A percentile compares a stretch with the other conserved stretches of the same genome.
These are phyloP conservation scores for Eira barbara DNA, from an alignment of 2,113 vertebrate genomes.

Conservation along the genomic window DNA sequence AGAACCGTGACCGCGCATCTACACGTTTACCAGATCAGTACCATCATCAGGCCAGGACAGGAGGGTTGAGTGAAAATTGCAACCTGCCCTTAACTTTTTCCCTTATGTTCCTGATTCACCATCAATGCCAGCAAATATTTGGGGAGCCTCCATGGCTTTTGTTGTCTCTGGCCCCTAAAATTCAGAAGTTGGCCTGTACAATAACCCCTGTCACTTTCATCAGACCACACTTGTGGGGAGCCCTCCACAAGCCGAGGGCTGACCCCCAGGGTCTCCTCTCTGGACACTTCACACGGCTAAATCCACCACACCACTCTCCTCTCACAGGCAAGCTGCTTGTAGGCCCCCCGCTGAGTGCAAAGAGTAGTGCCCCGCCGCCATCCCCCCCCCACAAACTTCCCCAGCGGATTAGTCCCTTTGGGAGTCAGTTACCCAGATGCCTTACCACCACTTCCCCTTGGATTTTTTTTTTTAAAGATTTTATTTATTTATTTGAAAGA, in stretches of 20 bases:
- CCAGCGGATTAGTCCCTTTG: background rate
- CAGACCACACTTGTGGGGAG: no score
- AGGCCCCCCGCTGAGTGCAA: background rate
- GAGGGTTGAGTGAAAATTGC: background rate
- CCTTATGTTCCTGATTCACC: background rate
- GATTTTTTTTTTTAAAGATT: no score
- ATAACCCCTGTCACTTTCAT: background rate
- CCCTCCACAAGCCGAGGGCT: background rate
- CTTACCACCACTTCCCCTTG: background rate
- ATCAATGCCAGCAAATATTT: background rate
- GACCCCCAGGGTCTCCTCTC: background rate
- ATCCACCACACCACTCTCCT: no score
- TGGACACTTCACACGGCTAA: rapidly evolving
- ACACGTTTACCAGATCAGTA: background rate
- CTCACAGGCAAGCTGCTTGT: background rate
- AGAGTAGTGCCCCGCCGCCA: background rate
- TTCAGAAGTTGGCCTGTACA: rapidly evolving
- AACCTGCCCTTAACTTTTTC: background rate
- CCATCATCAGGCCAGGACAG: background rate
- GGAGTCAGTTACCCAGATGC: background rate
- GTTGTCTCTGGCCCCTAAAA: background rate
- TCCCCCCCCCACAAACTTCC: no score
- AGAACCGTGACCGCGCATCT: background rate
- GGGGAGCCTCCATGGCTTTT: background rate
- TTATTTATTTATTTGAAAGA: no score